These are phyloP conservation scores for Apotomis betuletana DNA, from an alignment of 2,888 invertebrate species.

Conservation along the genomic window DNA sequence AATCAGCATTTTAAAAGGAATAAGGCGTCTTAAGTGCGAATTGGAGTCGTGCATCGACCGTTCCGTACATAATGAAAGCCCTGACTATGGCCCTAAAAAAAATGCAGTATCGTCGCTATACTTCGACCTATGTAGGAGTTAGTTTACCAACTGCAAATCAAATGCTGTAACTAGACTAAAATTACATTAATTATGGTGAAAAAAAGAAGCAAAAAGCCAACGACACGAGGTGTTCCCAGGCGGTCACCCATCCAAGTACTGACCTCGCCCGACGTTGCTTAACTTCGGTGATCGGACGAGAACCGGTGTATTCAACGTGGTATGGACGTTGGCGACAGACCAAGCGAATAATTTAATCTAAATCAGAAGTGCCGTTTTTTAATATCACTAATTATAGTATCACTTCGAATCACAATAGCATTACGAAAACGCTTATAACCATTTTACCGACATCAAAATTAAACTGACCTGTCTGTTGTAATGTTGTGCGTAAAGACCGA, in stretches of 20 bases:
- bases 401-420: neutral
- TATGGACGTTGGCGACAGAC: slow-evolving; percentile 46
- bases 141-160: too few relatives aligned
- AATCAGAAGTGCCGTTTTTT: neutral
- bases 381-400: too few relatives aligned
- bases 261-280: slow-evolving; percentile 58
- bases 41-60: too few relatives aligned
- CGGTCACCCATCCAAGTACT: slow-evolving; percentile 52
- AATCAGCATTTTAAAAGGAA: too few relatives aligned
- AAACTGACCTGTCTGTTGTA: slow-evolving; percentile 72
- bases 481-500: slow-evolving; percentile 75
- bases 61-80: too few relatives aligned
- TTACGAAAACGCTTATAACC: neutral
- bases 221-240: slow-evolving; percentile 49
- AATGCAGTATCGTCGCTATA: too few relatives aligned
- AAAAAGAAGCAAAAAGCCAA: slow-evolving; percentile 44
- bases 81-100: too few relatives aligned
- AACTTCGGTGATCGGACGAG: slow-evolving; percentile 60
- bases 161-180: too few relatives aligned
- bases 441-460: neutral
- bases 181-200: too few relatives aligned
- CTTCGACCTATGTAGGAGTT: too few relatives aligned
- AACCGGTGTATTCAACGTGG: slow-evolving; percentile 51
- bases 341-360: neutral
- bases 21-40: too few relatives aligned